A percentile compares a stretch with the other conserved stretches of the same genome.
phyloP scores from a whole-genome alignment of 92 coral and sea anemone species.

The Zoanthus solanderi region DNA sequence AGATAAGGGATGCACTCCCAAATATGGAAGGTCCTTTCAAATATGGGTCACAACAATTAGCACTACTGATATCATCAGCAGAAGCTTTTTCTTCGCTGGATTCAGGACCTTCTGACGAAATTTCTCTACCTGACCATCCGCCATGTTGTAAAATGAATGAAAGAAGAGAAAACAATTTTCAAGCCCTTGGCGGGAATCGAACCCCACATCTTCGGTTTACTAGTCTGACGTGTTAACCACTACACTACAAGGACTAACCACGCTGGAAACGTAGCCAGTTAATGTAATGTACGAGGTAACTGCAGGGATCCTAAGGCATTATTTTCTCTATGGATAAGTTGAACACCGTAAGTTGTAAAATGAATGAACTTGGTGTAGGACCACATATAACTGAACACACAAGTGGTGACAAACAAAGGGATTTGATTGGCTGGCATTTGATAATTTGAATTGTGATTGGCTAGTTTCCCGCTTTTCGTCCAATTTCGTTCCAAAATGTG shows the following conservation, averaged over 20 bases:
- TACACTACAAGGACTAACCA: no score
- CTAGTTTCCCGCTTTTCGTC: slow-evolving; percentile 15
- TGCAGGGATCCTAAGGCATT: no score
- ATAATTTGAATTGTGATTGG: slow-evolving; percentile 27
- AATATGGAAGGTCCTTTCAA: no score
- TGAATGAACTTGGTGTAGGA: slow-evolving; percentile 18
- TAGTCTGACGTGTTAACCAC: no score
- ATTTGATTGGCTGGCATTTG: slow-evolving; percentile 31
- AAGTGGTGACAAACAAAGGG: slow-evolving; percentile 36
- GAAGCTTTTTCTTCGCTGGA: slow-evolving; percentile 39
- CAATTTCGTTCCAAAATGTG: slow-evolving; percentile 20
- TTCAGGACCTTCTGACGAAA: slow-evolving; percentile 32
- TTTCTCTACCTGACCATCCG: slow-evolving; percentile 33
- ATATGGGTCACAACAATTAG: no score
- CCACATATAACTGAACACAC: slow-evolving; percentile 31
- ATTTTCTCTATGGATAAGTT: no score
- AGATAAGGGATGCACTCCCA: no score
- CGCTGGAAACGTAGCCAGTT: no score
- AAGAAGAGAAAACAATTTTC: background rate
- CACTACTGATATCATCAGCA: slow-evolving; percentile 24
- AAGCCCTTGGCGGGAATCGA: no score
- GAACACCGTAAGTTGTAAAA: no score
- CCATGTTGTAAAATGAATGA: slow-evolving; percentile 32
- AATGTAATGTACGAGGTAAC: no score
- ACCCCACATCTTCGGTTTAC: no score